These are phyloP conservation scores for Xanthorhoe designata DNA, from an alignment of 2,888 invertebrate species.

Conservation along the genomic window DNA sequence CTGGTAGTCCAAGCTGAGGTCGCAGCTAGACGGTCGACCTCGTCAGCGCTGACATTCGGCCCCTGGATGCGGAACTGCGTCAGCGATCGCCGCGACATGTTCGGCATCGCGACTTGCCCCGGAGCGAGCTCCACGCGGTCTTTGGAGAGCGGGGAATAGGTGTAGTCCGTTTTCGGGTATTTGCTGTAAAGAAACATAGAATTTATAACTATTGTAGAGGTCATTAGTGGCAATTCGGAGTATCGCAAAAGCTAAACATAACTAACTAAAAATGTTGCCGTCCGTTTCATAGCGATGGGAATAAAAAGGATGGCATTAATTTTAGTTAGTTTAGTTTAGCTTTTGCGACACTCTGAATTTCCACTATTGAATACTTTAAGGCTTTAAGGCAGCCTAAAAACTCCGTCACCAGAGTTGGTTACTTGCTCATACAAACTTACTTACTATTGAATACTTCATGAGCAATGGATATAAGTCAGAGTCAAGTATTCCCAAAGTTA, in stretches of 20 bases:
- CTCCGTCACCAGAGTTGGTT: no score
- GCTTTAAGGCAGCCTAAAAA: no score
- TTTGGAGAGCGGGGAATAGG: slow-evolving; percentile 93
- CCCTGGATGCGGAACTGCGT: slow-evolving; percentile 84
- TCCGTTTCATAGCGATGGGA: no score
- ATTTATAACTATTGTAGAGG: neutral
- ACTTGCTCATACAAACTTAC: no score
- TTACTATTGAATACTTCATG: no score
- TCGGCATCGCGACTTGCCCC: slow-evolving; percentile 93
- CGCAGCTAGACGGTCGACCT: slow-evolving; percentile 62
- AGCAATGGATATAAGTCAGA: no score
- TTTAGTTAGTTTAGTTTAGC: no score
- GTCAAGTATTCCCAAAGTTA: neutral
- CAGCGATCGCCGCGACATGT: slow-evolving; percentile 93
- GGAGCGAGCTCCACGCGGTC: slow-evolving; percentile 92
- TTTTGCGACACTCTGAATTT: no score
- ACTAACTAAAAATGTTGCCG: no score
- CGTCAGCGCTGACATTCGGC: slow-evolving; percentile 68
- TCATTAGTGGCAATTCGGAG: neutral
- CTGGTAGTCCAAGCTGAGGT: slow-evolving; percentile 59
- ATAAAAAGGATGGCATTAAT: no score
- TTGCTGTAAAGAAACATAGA: slow-evolving; percentile 82
- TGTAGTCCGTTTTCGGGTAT: slow-evolving; percentile 96
- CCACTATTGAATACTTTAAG: no score
- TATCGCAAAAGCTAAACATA: no score